phyloP scores from a whole-genome alignment of 2,113 vertebrate genomes.

The Psettodes erumei region DNA sequence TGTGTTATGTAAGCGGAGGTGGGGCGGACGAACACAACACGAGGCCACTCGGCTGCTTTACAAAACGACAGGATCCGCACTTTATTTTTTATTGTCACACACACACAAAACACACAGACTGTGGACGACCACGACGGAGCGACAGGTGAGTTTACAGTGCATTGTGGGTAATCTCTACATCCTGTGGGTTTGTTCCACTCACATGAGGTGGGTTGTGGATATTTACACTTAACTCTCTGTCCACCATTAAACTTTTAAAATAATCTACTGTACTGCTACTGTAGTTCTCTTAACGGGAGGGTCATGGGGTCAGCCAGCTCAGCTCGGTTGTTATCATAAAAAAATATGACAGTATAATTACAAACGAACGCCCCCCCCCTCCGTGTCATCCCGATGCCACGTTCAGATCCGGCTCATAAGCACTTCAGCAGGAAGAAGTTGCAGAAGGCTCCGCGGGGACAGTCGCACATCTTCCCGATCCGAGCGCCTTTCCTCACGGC shows the following conservation, averaged over 20 bases:
- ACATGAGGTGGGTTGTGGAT: conserved; percentile 34
- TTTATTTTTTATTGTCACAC: conserved; percentile 67
- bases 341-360: conserved; percentile 55
- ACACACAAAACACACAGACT: conserved; percentile 60
- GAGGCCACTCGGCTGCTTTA: conserved; percentile 72
- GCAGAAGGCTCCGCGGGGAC: conserved; percentile 78
- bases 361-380: conserved; percentile 35
- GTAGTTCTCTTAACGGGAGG: background rate
- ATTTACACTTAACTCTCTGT: conserved; percentile 46
- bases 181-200: conserved; percentile 17
- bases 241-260: too few species aligned
- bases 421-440: conserved; percentile 87
- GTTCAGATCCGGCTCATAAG: conserved; percentile 73
- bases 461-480: conserved; percentile 85
- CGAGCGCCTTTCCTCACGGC: conserved; percentile 84
- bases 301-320: background rate
- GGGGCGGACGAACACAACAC: too few species aligned
- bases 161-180: conserved; percentile 14
- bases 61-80: conserved; percentile 74
- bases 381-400: conserved; percentile 20
- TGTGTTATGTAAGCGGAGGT: too few species aligned
- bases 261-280: too few species aligned
- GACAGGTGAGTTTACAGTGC: conserved; percentile 14
- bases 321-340: conserved; percentile 27
- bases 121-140: conserved; percentile 16